Evolutionary conservation across 2,888 invertebrate species (phyloP).

Genomic region (Andricus curvator): DNA sequence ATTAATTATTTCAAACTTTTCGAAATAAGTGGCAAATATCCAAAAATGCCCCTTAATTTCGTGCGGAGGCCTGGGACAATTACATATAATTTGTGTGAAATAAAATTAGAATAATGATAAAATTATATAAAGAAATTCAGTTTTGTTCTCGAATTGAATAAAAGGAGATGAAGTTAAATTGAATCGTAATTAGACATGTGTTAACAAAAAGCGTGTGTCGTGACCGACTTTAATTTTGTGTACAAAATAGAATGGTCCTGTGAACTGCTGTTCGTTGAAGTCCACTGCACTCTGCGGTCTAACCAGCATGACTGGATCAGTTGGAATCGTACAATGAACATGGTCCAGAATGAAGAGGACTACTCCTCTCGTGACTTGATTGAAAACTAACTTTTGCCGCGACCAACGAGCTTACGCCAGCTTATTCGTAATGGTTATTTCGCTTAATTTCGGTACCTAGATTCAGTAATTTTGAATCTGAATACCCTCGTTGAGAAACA

Average conservation of each 20-base stretch:
- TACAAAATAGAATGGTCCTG: constrained; percentile 47
- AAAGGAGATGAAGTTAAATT: constrained; percentile 41
- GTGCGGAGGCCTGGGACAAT: no score
- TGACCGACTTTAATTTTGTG: constrained; percentile 52
- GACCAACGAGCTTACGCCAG: constrained; percentile 34
- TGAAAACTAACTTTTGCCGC: constrained; percentile 40
- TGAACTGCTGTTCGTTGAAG: constrained; percentile 47
- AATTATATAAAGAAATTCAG: no score
- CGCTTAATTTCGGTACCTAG: constrained; percentile 16
- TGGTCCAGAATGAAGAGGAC: constrained; percentile 32
- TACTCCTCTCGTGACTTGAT: constrained; percentile 40
- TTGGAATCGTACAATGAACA: constrained; percentile 35
- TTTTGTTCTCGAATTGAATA: background rate
- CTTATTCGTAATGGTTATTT: constrained; percentile 38
- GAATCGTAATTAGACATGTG: constrained; percentile 25
- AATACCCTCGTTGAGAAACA: background rate
- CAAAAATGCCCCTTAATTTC: no score
- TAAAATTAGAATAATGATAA: no score
- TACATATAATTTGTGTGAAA: no score
- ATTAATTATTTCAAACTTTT: no score
- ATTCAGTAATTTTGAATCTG: constrained; percentile 25
- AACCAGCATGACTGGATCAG: constrained; percentile 41
- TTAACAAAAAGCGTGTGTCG: constrained; percentile 46
- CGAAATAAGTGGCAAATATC: no score
- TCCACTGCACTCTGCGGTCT: constrained; percentile 49